Base-by-base conservation (phyloP, 1,140 invertebrate genomes). In the Cardiocondyla obscurior region DNA sequence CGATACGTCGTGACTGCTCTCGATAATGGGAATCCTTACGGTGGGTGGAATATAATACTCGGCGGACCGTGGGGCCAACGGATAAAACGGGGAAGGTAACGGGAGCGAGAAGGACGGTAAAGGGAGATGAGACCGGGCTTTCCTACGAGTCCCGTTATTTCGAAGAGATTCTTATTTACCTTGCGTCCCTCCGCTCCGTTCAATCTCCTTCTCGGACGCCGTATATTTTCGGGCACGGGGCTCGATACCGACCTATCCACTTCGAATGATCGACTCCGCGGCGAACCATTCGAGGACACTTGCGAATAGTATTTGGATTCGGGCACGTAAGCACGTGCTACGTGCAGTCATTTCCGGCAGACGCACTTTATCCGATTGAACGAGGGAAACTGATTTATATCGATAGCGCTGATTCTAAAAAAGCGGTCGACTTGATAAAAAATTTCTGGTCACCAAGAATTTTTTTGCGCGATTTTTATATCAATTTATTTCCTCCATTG, bases 1-100 rank as follows among this genome's bases (percentile, higher is more conserved):
- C 91, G 90, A 91, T 91, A 91, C 91, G 90, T 92, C 91, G 91
- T 92, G 90, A 90, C 91, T 90, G 91, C 88, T 91, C 90, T 91
- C 90, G 90, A 92, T 92, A 92, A 93, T 92, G 90, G 89, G 90
- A 92, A 92, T 92, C 90, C 89, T 89, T 76, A 70, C 84, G 85
- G 89, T 90, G 88, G 89, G 86, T 91, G 90, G 89, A 91, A 92
- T 91, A 91, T 92, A 92, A 92, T 89, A 88, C 84, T 70, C 49
- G 82, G 72, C 82, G 70, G 67, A 81, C 16, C 86, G 82, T 53
- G 87, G 85, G 83, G 85, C 36, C 82, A 69, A 84, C 86, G 51
- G 83, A 57, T 65, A 25, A 51, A 74, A 51, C 49, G 42, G 72
- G 6, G 60, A 55, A 51, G 19, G 22, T 82, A 67, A 58, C 55